Evolutionary conservation across 1,140 invertebrate species (phyloP), one percentile per base, ranked within the genome.

Genomic region (Camponotus floridanus): DNA sequence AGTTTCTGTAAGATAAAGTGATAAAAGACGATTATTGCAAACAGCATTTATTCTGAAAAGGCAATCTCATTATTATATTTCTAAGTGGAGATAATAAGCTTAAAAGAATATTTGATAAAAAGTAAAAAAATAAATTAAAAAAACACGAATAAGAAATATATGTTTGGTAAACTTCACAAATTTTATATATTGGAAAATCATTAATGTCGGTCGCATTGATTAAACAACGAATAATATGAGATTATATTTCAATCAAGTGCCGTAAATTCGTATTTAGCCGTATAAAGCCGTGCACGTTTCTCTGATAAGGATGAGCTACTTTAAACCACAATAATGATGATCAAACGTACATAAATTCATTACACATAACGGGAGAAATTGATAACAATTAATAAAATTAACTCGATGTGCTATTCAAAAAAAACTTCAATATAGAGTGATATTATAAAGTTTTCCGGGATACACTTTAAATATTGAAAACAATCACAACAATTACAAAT

Each of bases 321-420:
- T 61, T 59, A 48, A 81, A 5, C 3, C 26, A 45, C 21, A 4
- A 36, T 59, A 71, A 81, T 62, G 79, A 36, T 26, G 26, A n/a
- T 45, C 36, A 45, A 45, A 45, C 9, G 33, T n/a, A 57, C n/a
- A 21, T n/a, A 51, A 85, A 31, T 65, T 31, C 15, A 42, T 42
- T 64, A 73, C 65, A 45, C 33, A 18, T 42, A 4, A 51, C 36
- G 31, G 57, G 2, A 39, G 70, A 31, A 55, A 76, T 76, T 42
- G 33, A 26, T 59, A 76, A 64, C 33, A 11, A n/a, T n/a, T 33
- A 11, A 78, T 64, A 51, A 48, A 76, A 76, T 78, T 21, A 74
- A 85, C 78, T 64, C 26, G 42, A 62, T 15, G 73, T 67, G 57
- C 62, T 36, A 48, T 88, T 86, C 7, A 9, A 26, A 64, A 45